Evolutionary conservation across 2,888 invertebrate genomes (phyloP).

Genomic region (Zaprionus lineosus): DNA sequence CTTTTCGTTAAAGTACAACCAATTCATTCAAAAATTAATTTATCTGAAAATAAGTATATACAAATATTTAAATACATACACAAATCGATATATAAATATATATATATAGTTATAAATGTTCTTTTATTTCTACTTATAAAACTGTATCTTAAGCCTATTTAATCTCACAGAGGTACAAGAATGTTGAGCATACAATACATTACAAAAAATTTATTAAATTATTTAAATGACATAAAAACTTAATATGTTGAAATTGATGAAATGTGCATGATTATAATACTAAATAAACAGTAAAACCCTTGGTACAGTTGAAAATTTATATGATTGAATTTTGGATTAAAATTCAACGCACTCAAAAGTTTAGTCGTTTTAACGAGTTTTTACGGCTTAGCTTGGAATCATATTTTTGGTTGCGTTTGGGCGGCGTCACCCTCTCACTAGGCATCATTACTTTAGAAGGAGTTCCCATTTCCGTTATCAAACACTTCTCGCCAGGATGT

Average conservation of each 20-base stretch:
- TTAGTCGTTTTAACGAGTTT: conserved; percentile 63
- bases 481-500: conserved; percentile 74
- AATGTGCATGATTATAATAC: conserved; percentile 38
- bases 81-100: too few species aligned
- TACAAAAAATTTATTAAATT: conserved; percentile 1
- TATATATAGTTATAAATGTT: too few species aligned
- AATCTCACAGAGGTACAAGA: conserved; percentile 70
- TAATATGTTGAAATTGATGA: conserved; percentile 13
- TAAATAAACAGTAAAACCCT: conserved; percentile 37
- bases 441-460: conserved; percentile 73
- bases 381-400: conserved; percentile 62
- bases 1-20: too few species aligned
- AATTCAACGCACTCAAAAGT: conserved; percentile 40
- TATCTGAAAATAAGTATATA: too few species aligned
- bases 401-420: conserved; percentile 48
- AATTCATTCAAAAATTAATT: too few species aligned
- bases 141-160: conserved; percentile 49
- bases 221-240: conserved; percentile 26
- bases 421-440: conserved; percentile 54
- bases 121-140: too few species aligned
- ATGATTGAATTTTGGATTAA: conserved; percentile 23
- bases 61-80: too few species aligned
- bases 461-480: conserved; percentile 69
- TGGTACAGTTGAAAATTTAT: conserved; percentile 19
- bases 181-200: conserved; percentile 48